Base-by-base conservation (phyloP, 2,888 invertebrate genomes). In the Eristalinus aeneus region DNA sequence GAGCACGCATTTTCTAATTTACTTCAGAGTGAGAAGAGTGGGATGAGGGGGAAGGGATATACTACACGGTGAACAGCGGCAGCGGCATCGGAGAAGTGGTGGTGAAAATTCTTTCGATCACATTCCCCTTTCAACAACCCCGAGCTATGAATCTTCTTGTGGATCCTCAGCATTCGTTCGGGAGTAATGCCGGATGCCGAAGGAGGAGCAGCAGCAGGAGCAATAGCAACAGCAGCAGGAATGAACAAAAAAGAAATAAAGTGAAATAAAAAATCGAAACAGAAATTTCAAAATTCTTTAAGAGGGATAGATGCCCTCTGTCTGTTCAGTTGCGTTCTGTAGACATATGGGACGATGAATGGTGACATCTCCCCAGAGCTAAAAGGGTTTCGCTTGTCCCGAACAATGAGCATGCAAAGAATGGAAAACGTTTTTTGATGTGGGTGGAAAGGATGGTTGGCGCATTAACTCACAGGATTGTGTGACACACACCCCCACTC, bases 1-100 rank as follows among this genome's bases (percentile, higher is more conserved):
- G 73, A 82, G 77, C 77, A 86, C 86, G 77, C 86, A 86, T 82
- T 86, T 86, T 82, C 86, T 86, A 86, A 86, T 82, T 86, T 86
- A 86, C 82, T 69, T 69, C 46, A 46, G 46, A 46, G 46, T 46
- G 36, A 12, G 46, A 23, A 76, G 72, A 81, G 32, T 39, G 39
- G 39, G 2, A 9, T 2, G 2, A 3, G 27, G 27, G 27, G 27
- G 27, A 27, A 3, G n/a, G n/a, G n/a, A 27, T 27, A 27, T 27
- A 3, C 8, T 46, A 46, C 46, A 46, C 46, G n/a, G 16, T 5
- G 46, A 61, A 61, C 73, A 63, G 81, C 69, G 16, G 4, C 5
- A 16, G 8, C 1, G 46, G 16, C n/a, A n/a, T 12, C 39, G n/a
- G 39, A n/a, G 16, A n/a, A 39, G 16, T 46, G 46, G 46, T 46